Conservation (phyloP, 1,140 invertebrate species). For the Dolichoris vasculosae region DNA sequence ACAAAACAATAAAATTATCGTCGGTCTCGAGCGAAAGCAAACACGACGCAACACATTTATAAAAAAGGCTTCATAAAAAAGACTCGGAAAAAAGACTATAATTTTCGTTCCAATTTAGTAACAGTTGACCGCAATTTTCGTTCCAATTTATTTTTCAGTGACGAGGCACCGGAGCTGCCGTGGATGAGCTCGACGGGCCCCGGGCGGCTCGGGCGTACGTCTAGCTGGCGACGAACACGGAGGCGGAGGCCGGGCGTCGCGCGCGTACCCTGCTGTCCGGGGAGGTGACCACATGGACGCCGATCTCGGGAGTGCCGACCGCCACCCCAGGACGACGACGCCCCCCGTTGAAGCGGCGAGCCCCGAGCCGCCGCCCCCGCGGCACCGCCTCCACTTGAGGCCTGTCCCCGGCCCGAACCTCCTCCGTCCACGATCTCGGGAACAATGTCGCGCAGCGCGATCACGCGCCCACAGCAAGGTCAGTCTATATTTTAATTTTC, state of each 20-base stretch:
- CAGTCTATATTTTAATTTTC: too few species aligned
- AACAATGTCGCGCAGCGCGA: slow-evolving; percentile 59
- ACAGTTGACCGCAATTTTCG: not conserved
- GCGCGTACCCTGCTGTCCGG: not conserved
- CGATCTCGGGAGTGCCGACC: slow-evolving; percentile 29
- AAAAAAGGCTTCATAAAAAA: too few species aligned
- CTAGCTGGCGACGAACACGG: slow-evolving; percentile 3
- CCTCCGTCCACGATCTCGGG: slow-evolving; percentile 29
- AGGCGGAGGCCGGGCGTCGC: slow-evolving; percentile 11
- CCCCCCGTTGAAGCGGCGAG: not conserved
- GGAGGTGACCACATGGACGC: slow-evolving; percentile 54
- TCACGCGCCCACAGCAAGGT: slow-evolving; percentile 58
- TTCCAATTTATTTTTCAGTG: slow-evolving; percentile 11
- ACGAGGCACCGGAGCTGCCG: slow-evolving; percentile 10
- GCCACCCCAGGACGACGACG: not conserved
- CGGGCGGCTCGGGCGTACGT: slow-evolving; percentile 12
- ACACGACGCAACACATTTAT: too few species aligned
- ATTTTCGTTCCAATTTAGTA: too few species aligned
- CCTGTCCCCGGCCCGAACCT: not conserved
- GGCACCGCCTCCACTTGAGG: not conserved
- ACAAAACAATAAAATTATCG: too few species aligned
- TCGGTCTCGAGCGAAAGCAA: too few species aligned
- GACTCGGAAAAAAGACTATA: too few species aligned
- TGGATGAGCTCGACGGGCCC: slow-evolving; percentile 44
- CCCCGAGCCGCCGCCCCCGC: slow-evolving; percentile 16